phyloP scores from a whole-genome alignment of 2,797 vertebrate genomes.

The Danio jaintianensis region DNA sequence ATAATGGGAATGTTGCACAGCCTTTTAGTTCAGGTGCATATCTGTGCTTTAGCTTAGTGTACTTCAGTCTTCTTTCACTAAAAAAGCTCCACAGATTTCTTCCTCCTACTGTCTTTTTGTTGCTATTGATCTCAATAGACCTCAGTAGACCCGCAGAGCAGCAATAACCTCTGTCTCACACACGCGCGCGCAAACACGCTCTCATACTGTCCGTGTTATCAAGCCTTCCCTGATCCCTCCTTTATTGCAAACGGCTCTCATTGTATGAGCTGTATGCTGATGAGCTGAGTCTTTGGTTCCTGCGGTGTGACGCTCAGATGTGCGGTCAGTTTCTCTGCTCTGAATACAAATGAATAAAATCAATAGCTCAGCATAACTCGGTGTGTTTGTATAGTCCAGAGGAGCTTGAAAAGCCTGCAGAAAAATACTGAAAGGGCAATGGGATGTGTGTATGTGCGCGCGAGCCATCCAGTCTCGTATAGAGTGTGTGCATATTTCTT shows the following conservation, averaged over 20 bases:
- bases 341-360: slow-evolving; percentile 48
- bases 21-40: background rate
- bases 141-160: slow-evolving; percentile 33
- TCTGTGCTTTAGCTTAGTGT: background rate
- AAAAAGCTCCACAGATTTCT: background rate
- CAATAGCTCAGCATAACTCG: slow-evolving; percentile 34
- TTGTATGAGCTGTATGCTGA: slow-evolving; percentile 59
- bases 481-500: background rate
- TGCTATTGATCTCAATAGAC: slow-evolving; percentile 49
- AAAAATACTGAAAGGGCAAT: slow-evolving; percentile 28
- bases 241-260: slow-evolving; percentile 38
- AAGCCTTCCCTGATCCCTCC: slow-evolving; percentile 19
- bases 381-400: slow-evolving; percentile 25
- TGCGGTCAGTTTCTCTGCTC: slow-evolving; percentile 30
- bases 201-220: slow-evolving; percentile 46
- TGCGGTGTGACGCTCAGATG: slow-evolving; percentile 24
- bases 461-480: background rate
- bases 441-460: background rate
- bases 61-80: background rate
- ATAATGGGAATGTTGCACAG: background rate
- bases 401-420: slow-evolving; percentile 23
- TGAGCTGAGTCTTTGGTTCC: slow-evolving; percentile 46
- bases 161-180: slow-evolving; percentile 23
- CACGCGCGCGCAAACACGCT: background rate
- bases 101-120: slow-evolving; percentile 19